Evolutionary conservation across 2,888 invertebrate species (phyloP), one percentile per base, ranked within the genome.

Genomic region (Thelaira solivaga): DNA sequence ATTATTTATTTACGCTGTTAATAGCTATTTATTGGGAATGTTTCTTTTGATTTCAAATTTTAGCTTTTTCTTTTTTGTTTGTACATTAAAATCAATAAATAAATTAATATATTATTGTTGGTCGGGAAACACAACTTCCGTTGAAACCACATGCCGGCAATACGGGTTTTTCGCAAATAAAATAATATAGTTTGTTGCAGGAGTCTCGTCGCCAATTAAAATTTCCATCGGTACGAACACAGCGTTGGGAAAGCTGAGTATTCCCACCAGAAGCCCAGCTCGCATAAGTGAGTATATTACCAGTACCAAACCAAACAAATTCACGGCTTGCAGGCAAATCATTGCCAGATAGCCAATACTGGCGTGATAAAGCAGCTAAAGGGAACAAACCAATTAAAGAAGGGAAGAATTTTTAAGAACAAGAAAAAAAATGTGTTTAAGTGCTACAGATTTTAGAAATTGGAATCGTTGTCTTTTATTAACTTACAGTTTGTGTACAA

Each of bases 401-500:
- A 24, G 4, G 29, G 0, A 22, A 36, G 18, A 20, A 1, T 22
- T 34, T 24, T 26, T n/a, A n/a, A n/a, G n/a, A 34, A 34, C 2
- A 4, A 39, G 7, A 13, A 16, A n/a, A 36, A 11, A 36, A 36
- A 13, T 31, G 10, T 4, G 2, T 8, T 31, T 4, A 2, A 6
- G 6, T 31, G 2, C 8, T 8, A 31, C 8, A 2, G 8, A 31
- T 7, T 3, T 31, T 31, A 34, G 13, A 4, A 36, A 36, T 36
- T 36, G 13, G n/a, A 13, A 3, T 13, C n/a, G n/a, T n/a, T n/a
- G n/a, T n/a, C n/a, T n/a, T n/a, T n/a, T n/a, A n/a, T 36, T 16
- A 16, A 57, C 67, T 68, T 69, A 80, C 81, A 68, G 20, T 65
- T 76, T 3, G 61, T 10, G 6, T 1, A n/a, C 1, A 82, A 20